These are phyloP conservation scores for Muraenolepis orangiensis DNA, from an alignment of 2,797 vertebrate species.

Conservation along the genomic window DNA sequence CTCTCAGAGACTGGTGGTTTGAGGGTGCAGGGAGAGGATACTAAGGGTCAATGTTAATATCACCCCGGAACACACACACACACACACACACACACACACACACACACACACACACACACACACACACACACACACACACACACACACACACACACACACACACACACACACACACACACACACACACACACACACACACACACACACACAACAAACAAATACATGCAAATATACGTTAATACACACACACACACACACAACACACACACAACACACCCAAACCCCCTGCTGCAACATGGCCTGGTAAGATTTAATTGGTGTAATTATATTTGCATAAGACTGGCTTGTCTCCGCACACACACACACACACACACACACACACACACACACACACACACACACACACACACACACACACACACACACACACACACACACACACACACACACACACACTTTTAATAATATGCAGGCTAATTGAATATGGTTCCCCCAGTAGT, in stretches of 20 bases:
- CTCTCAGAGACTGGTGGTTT: not conserved
- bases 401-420: not conserved
- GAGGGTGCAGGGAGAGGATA: not conserved
- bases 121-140: not conserved
- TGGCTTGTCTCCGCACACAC: slow-evolving; percentile 36
- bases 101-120: not conserved
- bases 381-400: slow-evolving; percentile 23
- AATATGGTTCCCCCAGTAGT: not conserved
- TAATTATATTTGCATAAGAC: slow-evolving; percentile 70
- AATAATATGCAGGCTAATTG: not conserved
- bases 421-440: slow-evolving; percentile 14
- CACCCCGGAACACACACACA: too few relatives aligned
- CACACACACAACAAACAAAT: not conserved
- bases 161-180: not conserved
- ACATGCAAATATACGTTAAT: too few relatives aligned
- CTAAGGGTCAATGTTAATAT: not conserved
- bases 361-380: slow-evolving; percentile 23
- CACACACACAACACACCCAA: slow-evolving; percentile 17
- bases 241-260: not conserved
- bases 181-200: not conserved
- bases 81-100: not conserved
- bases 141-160: not conserved
- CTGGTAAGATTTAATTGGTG: slow-evolving; percentile 55
- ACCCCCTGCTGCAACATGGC: slow-evolving; percentile 28
- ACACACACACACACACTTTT: not conserved